Base-by-base conservation (phyloP, 2,888 invertebrate species). In the Drosophila mercatorum region DNA sequence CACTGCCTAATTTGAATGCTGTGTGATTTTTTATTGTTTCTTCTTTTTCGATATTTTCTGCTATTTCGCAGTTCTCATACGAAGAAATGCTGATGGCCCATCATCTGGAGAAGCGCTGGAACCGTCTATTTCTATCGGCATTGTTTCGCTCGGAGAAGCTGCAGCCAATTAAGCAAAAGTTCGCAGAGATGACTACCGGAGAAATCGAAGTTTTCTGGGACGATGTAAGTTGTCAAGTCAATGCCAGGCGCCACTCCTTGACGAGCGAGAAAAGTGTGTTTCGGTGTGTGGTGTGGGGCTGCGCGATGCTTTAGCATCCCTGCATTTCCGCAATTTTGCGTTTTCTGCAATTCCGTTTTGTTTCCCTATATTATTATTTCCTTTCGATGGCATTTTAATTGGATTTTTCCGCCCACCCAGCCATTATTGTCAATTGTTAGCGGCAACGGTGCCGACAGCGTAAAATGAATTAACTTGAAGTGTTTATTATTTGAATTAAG, bases 121-220 rank as follows among this genome's bases (percentile, higher is more conserved):
- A 95, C 67, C 93, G 94, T 5, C 92, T 97, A 12, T 95, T 95
- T 85, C 94, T 95, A 60, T 95, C 95, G 0, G 95, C 96, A 0
- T 90, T 97, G 7, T 96, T 95, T 92, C 94, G 96, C 62, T 94
- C 94, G 12, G 94, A 94, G 70, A 95, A 95, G 2, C 92, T 97
- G 43, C 95, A 96, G 88, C 95, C 95, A 63, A 97, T 97, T n/a
- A 98, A 97, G 91, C 96, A 96, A 62, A 95, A 96, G 88, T 98
- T 98, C 93, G 96, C 97, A 11, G 95, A 96, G 88, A 94, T 97
- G 86, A 98, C 97, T 41, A 94, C 95, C 58, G 93, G 94, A 0
- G 96, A 97, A 92, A 97, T 98, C 73, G 78, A 85, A 6, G 68
- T 74, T 8, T 93, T 93, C 76, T 91, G 91, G 71, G 72, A 81